phyloP scores from a whole-genome alignment of 2,113 vertebrate species.

The Seriola quinqueradiata region DNA sequence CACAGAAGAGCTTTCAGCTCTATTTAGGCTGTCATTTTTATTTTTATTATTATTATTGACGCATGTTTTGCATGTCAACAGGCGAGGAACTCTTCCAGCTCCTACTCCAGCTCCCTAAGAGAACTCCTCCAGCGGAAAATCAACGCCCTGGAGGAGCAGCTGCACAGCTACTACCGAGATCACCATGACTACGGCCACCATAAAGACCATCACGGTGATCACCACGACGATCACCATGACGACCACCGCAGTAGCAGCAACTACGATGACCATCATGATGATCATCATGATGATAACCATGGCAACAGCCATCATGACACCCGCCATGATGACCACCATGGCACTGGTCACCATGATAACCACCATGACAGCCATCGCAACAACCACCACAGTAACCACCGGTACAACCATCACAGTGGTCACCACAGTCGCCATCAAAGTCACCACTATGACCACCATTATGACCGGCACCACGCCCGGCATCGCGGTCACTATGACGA shows the following conservation, averaged over 20 bases:
- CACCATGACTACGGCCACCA: slow-evolving; percentile 56
- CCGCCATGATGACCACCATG: background rate
- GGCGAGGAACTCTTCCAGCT: slow-evolving; percentile 86
- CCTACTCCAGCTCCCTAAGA: slow-evolving; percentile 85
- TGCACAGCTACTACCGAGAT: slow-evolving; percentile 78
- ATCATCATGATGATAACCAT: slow-evolving; percentile 11
- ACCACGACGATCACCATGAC: slow-evolving; percentile 27
- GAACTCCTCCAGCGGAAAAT: slow-evolving; percentile 88
- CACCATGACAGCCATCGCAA: slow-evolving; percentile 2
- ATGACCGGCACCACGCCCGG: background rate
- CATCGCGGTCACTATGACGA: background rate
- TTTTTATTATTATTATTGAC: background rate
- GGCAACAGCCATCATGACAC: background rate
- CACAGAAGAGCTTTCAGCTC: no score
- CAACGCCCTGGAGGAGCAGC: slow-evolving; percentile 85
- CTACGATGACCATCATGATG: slow-evolving; percentile 20
- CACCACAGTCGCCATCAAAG: slow-evolving; percentile 23
- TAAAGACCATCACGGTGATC: slow-evolving; percentile 31
- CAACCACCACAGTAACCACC: fast-evolving
- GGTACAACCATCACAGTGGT: background rate
- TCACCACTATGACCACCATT: slow-evolving; percentile 20
- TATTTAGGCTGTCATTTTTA: background rate
- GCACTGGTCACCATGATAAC: slow-evolving; percentile 17
- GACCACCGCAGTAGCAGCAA: background rate
- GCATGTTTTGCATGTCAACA: slow-evolving; percentile 41